Evolutionary conservation across 1,140 invertebrate species (phyloP).

Genomic region (Cydia fagiglandana): DNA sequence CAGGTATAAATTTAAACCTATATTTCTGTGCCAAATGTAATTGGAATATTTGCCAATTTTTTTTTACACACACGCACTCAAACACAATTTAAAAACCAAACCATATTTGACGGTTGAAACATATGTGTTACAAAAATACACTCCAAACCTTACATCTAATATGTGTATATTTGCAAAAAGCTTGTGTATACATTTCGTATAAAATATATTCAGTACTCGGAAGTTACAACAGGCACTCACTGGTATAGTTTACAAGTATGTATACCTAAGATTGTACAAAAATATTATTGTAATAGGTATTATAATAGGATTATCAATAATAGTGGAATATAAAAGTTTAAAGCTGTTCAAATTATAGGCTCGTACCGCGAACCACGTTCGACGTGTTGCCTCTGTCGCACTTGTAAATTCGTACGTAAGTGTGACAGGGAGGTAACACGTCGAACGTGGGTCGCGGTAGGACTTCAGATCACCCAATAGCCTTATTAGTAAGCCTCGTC

Average conservation of each 20-base stretch:
- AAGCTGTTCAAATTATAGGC: background rate
- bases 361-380: too few species aligned
- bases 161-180: conserved; percentile 9
- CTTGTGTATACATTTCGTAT: conserved; percentile 17
- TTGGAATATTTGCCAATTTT: background rate
- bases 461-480: too few species aligned
- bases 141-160: background rate
- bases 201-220: conserved; percentile 16
- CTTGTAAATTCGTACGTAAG: too few species aligned
- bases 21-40: background rate
- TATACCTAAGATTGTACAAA: background rate
- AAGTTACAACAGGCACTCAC: conserved; percentile 20
- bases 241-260: background rate
- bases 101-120: background rate
- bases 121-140: background rate
- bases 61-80: background rate
- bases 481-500: too few species aligned
- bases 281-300: background rate
- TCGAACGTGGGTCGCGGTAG: too few species aligned
- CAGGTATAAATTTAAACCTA: background rate
- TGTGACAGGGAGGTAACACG: too few species aligned
- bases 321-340: background rate
- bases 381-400: too few species aligned
- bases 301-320: background rate
- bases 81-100: conserved; percentile 3